A percentile compares a stretch with the other conserved stretches of the same genome.
phyloP scores from a whole-genome alignment of 2,888 invertebrate genomes.

The Tuberolachnus salignus region DNA sequence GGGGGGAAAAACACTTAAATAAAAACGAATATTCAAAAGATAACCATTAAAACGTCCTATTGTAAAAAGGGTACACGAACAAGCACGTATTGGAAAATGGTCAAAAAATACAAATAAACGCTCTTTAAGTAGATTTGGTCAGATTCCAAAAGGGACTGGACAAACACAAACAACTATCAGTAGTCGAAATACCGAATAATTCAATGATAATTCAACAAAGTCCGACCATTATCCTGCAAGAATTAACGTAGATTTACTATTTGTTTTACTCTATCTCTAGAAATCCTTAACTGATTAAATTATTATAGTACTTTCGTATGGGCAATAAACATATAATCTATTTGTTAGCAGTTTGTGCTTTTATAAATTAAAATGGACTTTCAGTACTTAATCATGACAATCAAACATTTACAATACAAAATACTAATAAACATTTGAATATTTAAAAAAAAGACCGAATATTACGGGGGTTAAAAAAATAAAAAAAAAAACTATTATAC shows the following conservation, averaged over 20 bases:
- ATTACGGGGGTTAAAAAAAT: no score
- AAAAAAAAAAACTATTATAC: no score
- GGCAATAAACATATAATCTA: no score
- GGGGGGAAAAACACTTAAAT: neutral
- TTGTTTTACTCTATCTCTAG: conserved; percentile 10
- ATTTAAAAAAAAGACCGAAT: no score
- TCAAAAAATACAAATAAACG: conserved; percentile 44
- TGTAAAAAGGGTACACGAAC: conserved; percentile 23
- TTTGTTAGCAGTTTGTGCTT: no score
- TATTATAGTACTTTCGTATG: neutral
- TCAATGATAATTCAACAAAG: conserved; percentile 14
- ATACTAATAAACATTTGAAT: no score
- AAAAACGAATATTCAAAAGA: conserved; percentile 10
- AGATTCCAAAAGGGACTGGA: conserved; percentile 13
- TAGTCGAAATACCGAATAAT: conserved; percentile 38
- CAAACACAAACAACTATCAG: conserved; percentile 35
- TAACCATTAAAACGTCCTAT: neutral
- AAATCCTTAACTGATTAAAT: neutral
- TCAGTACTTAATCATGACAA: no score
- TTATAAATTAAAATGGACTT: no score
- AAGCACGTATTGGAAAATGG: conserved; percentile 6
- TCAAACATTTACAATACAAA: no score
- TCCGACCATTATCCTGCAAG: neutral
- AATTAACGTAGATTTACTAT: conserved; percentile 28
- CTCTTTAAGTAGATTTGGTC: conserved; percentile 38